phyloP scores from a whole-genome alignment of 2,113 vertebrate species.

The Smithornis capensis region DNA sequence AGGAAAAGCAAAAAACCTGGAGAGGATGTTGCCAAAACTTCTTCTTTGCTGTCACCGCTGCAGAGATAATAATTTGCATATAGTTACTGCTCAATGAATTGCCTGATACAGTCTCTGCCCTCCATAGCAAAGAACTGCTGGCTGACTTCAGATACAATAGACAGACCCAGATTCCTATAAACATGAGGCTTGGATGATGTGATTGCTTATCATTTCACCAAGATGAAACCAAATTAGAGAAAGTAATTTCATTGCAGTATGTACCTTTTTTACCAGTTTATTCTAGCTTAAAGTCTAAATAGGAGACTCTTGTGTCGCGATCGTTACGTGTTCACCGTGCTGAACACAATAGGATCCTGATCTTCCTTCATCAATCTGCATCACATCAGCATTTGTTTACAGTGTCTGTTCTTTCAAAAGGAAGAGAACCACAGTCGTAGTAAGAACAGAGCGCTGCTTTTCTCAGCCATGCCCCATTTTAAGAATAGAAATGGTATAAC shows the following conservation, averaged over 20 bases:
- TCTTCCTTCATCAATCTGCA: neutral
- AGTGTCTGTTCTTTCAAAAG: neutral
- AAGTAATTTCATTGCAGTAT: neutral
- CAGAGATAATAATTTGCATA: neutral
- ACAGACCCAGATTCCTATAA: neutral
- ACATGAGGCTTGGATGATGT: neutral
- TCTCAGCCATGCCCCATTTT: neutral
- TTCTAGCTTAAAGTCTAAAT: neutral
- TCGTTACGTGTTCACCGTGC: neutral
- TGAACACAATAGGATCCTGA: neutral
- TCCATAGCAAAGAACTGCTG: neutral
- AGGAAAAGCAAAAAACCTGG: neutral
- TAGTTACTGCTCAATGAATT: neutral
- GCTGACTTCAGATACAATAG: neutral
- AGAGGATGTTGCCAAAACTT: neutral
- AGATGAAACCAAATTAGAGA: neutral
- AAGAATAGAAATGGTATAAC: neutral
- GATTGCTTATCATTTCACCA: neutral
- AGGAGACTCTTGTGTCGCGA: rapidly evolving
- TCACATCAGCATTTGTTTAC: neutral
- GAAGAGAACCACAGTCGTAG: neutral
- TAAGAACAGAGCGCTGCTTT: neutral
- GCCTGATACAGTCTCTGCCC: neutral
- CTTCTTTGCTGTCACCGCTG: neutral
- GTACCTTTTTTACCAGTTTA: neutral